Percentiles rank a stretch among this genome's conserved stretches.
phyloP scores from a whole-genome alignment of 2,113 vertebrate genomes.

The Vulpes lagopus region DNA sequence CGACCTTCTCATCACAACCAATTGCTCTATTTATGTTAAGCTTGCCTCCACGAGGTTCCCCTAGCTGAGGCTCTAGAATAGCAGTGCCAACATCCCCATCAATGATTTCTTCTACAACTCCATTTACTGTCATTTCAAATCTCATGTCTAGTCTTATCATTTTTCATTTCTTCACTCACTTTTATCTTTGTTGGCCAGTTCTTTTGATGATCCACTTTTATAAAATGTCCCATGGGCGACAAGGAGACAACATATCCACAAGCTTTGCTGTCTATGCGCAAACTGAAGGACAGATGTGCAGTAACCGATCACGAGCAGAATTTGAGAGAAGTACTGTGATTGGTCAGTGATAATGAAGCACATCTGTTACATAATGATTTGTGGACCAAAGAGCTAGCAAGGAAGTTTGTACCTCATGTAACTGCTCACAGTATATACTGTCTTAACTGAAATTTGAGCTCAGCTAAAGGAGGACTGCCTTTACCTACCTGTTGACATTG shows the following conservation, averaged over 20 bases:
- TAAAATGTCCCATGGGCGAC: slow-evolving; percentile 2
- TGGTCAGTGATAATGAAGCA: neutral
- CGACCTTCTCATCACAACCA: neutral
- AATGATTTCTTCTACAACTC: neutral
- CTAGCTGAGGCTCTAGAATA: neutral
- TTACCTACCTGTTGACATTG: neutral
- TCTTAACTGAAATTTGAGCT: neutral
- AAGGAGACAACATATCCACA: neutral
- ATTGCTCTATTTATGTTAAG: neutral
- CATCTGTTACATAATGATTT: neutral
- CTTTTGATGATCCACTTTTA: neutral
- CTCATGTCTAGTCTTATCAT: neutral
- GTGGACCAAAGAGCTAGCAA: neutral
- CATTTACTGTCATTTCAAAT: neutral
- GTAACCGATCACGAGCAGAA: neutral
- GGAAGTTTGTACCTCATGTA: neutral
- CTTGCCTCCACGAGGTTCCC: neutral
- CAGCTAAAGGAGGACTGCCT: neutral
- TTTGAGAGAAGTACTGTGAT: neutral
- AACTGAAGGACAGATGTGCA: neutral
- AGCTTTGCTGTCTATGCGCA: neutral
- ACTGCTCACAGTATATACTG: neutral
- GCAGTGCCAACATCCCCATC: neutral
- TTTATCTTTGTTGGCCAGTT: neutral
- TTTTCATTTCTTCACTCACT: slow-evolving; percentile 10